phyloP scores from a whole-genome alignment of 2,113 vertebrate species.

The Myiagra hebetior region DNA sequence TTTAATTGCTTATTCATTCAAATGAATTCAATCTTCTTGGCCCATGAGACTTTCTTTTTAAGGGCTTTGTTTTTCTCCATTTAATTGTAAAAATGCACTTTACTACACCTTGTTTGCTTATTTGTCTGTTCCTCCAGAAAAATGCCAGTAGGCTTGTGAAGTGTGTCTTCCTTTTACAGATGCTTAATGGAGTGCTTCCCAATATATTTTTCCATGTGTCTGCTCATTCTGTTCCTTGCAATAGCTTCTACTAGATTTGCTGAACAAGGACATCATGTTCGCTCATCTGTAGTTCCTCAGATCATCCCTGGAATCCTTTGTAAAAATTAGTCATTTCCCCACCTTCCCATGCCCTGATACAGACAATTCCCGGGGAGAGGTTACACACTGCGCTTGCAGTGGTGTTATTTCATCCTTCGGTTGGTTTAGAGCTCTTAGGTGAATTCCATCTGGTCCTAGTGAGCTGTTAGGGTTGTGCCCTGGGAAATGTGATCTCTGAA shows the following conservation, averaged over 20 bases:
- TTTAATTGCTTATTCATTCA: background rate
- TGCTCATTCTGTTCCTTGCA: background rate
- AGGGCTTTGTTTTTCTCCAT: background rate
- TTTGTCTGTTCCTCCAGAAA: background rate
- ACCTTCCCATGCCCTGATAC: background rate
- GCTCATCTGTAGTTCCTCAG: background rate
- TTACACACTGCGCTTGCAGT: rapidly evolving
- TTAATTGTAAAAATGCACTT: background rate
- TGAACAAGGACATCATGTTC: background rate
- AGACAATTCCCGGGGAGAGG: background rate
- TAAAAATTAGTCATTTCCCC: background rate
- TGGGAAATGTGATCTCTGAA: background rate
- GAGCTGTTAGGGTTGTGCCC: background rate
- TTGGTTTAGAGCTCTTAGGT: background rate
- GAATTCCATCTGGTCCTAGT: background rate
- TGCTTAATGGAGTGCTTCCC: background rate
- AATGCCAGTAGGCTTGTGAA: background rate
- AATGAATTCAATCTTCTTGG: background rate
- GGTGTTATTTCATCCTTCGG: background rate
- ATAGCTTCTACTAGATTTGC: background rate
- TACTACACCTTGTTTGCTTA: background rate
- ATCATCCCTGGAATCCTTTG: background rate
- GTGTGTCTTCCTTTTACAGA: background rate
- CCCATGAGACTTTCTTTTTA: background rate
- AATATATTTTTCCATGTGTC: background rate